Evolutionary conservation across 2,888 invertebrate genomes (phyloP).

Genomic region (Craniophora ligustri): DNA sequence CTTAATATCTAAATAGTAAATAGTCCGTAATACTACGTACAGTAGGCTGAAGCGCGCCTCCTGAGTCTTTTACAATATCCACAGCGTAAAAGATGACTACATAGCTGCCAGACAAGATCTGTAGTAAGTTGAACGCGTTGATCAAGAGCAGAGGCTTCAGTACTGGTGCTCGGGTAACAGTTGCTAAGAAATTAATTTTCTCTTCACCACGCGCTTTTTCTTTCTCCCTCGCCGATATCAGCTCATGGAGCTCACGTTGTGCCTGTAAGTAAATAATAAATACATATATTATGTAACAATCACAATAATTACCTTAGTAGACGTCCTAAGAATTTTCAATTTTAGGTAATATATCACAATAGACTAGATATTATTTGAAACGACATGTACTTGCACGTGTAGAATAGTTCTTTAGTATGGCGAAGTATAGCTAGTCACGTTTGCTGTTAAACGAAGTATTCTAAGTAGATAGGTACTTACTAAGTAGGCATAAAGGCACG

Average conservation of each 20-base stretch:
- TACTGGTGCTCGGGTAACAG: slow-evolving; percentile 89
- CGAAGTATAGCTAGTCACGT: too few relatives aligned
- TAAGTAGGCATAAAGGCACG: too few relatives aligned
- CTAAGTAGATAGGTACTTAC: too few relatives aligned
- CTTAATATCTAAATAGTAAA: too few relatives aligned
- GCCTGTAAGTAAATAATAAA: slow-evolving; percentile 73
- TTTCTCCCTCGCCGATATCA: slow-evolving; percentile 89
- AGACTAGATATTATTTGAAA: too few relatives aligned
- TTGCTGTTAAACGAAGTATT: too few relatives aligned
- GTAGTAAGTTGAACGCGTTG: slow-evolving; percentile 92
- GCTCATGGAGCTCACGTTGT: slow-evolving; percentile 89
- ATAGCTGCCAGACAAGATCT: slow-evolving; percentile 93
- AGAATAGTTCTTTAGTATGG: too few relatives aligned
- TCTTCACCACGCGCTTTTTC: slow-evolving; percentile 86
- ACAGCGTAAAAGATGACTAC: slow-evolving; percentile 94
- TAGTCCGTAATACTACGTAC: slow-evolving; percentile 69
- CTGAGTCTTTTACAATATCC: slow-evolving; percentile 90
- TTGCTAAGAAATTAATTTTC: slow-evolving; percentile 84
- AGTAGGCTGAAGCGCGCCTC: slow-evolving; percentile 79
- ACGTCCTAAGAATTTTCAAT: too few relatives aligned
- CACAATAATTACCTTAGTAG: too few relatives aligned
- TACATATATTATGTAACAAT: slow-evolving; percentile 3
- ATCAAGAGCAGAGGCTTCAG: slow-evolving; percentile 92
- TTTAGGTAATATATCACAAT: too few relatives aligned
- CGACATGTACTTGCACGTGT: too few relatives aligned